phyloP scores from a whole-genome alignment of 1,140 invertebrate genomes.

The Cydia splendana region DNA sequence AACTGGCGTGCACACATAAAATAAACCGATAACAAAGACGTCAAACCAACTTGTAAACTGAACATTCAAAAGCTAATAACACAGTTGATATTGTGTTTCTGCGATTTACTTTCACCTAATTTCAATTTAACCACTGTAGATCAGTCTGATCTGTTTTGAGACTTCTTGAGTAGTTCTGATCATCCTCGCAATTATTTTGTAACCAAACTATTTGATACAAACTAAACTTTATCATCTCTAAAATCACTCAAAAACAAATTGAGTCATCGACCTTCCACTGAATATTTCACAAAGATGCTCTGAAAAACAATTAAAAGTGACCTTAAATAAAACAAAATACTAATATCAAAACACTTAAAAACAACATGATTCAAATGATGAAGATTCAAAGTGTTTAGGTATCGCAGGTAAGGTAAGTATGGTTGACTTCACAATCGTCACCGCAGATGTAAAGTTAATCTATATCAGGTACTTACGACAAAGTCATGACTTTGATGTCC shows the following conservation, averaged over 20 bases:
- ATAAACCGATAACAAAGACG: conserved; percentile 54
- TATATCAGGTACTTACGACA: conserved; percentile 7
- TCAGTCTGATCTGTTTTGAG: too few species aligned
- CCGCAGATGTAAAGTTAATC: background rate
- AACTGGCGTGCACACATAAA: conserved; percentile 56
- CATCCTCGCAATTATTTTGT: too few species aligned
- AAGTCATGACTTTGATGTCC: conserved; percentile 41
- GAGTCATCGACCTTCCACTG: background rate
- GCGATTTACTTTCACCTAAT: background rate
- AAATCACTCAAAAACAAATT: too few species aligned
- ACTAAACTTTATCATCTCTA: too few species aligned
- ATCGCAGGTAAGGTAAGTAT: too few species aligned
- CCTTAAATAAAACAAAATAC: background rate
- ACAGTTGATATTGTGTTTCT: conserved; percentile 6
- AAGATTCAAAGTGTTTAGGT: conserved; percentile 31
- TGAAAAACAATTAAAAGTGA: conserved; percentile 8
- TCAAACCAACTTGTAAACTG: conserved; percentile 46
- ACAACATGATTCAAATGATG: background rate
- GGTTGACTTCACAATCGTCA: conserved; percentile 28
- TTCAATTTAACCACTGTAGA: background rate
- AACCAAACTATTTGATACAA: too few species aligned
- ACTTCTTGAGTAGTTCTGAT: too few species aligned
- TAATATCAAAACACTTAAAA: background rate
- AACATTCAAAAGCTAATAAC: conserved; percentile 37
- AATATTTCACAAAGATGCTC: background rate